phyloP scores from a whole-genome alignment of 92 coral and sea anemone genomes.

The Palythoa grandis region DNA sequence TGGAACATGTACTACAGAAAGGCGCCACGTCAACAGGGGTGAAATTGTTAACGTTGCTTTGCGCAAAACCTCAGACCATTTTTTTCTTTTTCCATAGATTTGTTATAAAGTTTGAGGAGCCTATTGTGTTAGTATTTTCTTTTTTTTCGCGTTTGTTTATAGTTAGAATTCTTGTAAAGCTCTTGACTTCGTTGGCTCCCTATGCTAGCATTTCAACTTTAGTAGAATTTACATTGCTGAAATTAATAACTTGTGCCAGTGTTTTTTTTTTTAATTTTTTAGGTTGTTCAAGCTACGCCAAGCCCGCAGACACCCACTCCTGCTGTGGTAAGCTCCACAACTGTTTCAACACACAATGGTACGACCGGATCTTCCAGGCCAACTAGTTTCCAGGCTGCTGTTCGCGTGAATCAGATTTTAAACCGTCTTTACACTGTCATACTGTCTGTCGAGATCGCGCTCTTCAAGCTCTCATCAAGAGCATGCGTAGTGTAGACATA shows the following conservation, averaged over 20 bases:
- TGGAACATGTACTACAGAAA: too few relatives aligned
- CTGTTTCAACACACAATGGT: neutral
- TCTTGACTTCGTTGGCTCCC: too few relatives aligned
- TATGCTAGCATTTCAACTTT: neutral
- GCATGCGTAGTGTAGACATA: neutral
- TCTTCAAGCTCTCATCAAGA: neutral
- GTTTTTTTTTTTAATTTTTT: neutral
- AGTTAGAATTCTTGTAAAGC: too few relatives aligned
- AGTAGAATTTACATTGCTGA: neutral
- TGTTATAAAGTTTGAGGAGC: too few relatives aligned
- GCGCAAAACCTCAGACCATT: too few relatives aligned
- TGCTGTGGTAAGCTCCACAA: neutral
- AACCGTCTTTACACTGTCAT: constrained; percentile 15
- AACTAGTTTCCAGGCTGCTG: neutral
- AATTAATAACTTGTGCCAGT: neutral
- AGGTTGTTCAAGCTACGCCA: constrained; percentile 10
- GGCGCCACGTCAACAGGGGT: too few relatives aligned
- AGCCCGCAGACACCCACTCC: neutral
- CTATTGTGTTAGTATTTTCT: too few relatives aligned
- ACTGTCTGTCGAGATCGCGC: neutral
- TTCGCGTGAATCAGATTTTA: constrained; percentile 10
- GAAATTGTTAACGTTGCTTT: too few relatives aligned
- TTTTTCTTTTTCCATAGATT: too few relatives aligned
- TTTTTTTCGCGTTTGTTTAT: too few relatives aligned
- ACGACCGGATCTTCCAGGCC: neutral